These are phyloP conservation scores for Ictalurus furcatus DNA, from an alignment of 2,113 vertebrate genomes.

Conservation along the genomic window DNA sequence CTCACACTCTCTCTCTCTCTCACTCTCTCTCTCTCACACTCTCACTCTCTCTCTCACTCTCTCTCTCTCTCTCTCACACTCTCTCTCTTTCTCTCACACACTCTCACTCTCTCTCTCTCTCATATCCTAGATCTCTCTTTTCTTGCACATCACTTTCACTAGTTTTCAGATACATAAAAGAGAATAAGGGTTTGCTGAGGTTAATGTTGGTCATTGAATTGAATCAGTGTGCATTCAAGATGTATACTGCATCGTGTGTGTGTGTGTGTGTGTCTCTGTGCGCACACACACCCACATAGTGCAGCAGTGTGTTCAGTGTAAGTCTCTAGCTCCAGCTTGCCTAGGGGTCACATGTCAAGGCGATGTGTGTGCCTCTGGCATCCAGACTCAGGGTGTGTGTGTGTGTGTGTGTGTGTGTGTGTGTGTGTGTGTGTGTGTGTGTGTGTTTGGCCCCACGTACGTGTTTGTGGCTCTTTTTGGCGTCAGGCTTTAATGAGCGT, in stretches of 20 bases:
- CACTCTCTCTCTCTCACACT: neutral
- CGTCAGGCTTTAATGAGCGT: slow-evolving; percentile 63
- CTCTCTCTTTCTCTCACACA: neutral
- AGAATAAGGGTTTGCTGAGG: slow-evolving; percentile 4
- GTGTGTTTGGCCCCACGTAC: slow-evolving; percentile 18
- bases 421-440: slow-evolving; percentile 41
- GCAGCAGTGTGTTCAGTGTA: slow-evolving; percentile 9
- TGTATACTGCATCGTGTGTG: slow-evolving; percentile 8
- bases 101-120: neutral
- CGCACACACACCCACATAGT: neutral
- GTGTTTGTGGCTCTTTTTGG: slow-evolving; percentile 62
- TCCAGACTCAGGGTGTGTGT: slow-evolving; percentile 35
- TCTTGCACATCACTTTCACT: neutral
- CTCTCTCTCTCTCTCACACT: neutral
- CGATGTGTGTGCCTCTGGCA: slow-evolving; percentile 18
- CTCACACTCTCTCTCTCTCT: neutral
- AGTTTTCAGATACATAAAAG: neutral
- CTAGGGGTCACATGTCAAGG: slow-evolving; percentile 24
- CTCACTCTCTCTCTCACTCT: too few relatives aligned
- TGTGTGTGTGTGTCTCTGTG: slow-evolving; percentile 8
- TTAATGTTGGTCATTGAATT: slow-evolving; percentile 55
- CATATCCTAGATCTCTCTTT: neutral
- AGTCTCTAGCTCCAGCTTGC: slow-evolving; percentile 9
- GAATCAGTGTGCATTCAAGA: slow-evolving; percentile 67
- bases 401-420: slow-evolving; percentile 34